Conservation (phyloP, 1,140 invertebrate species). For the Maconellicoccus hirsutus region DNA sequence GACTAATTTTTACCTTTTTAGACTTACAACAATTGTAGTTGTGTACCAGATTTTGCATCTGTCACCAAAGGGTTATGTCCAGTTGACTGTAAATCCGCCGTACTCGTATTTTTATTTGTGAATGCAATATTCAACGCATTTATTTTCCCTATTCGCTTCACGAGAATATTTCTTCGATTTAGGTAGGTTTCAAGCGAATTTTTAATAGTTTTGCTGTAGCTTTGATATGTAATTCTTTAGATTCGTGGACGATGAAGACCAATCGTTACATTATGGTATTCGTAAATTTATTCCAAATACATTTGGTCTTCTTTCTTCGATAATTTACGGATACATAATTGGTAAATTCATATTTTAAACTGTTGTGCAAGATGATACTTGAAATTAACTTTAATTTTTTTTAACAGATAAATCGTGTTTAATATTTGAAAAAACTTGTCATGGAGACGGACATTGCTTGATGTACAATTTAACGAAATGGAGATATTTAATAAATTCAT, state of each 20-base stretch:
- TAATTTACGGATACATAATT: slow-evolving; percentile 34
- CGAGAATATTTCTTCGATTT: slow-evolving; percentile 32
- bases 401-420: slow-evolving; percentile 24
- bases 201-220: too few relatives aligned
- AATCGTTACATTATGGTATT: slow-evolving; percentile 34
- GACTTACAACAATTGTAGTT: slow-evolving; percentile 35
- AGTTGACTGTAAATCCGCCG: slow-evolving; percentile 29
- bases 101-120: slow-evolving; percentile 30
- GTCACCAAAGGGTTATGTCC: slow-evolving; percentile 30
- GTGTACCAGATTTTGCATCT: slow-evolving; percentile 26
- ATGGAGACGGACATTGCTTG: slow-evolving; percentile 48
- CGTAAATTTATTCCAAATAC: slow-evolving; percentile 31
- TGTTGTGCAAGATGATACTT: not conserved
- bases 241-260: slow-evolving; percentile 34
- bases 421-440: slow-evolving; percentile 19
- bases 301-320: slow-evolving; percentile 34
- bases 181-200: too few relatives aligned
- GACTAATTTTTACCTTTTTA: slow-evolving; percentile 27
- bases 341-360: slow-evolving; percentile 28
- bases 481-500: slow-evolving; percentile 53
- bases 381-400: too few relatives aligned
- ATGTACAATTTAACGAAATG: slow-evolving; percentile 53
- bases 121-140: slow-evolving; percentile 30
- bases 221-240: too few relatives aligned
- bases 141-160: slow-evolving; percentile 30